Evolutionary conservation across 2,888 invertebrate species (phyloP).

Genomic region (Synergus itoensis): DNA sequence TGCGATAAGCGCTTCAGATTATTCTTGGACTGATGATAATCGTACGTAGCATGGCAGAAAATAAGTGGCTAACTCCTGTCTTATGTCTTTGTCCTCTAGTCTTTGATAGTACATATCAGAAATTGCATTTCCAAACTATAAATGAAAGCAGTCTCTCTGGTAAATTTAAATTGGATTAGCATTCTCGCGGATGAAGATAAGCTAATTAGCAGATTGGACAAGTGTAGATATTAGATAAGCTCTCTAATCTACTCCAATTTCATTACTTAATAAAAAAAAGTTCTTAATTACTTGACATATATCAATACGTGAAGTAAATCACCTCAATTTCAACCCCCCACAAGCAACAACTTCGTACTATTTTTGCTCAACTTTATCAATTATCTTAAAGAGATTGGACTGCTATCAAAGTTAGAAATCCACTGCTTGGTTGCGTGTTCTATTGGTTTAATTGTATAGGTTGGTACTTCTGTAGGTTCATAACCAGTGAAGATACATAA

Average conservation of each 20-base stretch:
- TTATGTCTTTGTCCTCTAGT: neutral
- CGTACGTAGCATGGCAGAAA: too few species aligned
- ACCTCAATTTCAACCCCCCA: neutral
- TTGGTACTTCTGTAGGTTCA: too few species aligned
- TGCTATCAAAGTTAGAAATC: slow-evolving; percentile 4
- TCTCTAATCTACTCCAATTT: neutral
- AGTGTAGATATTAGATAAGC: neutral
- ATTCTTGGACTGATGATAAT: neutral
- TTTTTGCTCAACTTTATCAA: slow-evolving; percentile 1
- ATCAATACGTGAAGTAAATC: neutral
- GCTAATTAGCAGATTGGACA: neutral
- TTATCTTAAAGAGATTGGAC: neutral
- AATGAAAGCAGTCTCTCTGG: neutral
- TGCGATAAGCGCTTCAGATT: neutral
- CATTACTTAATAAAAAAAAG: neutral
- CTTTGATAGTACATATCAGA: neutral
- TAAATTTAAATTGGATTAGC: neutral
- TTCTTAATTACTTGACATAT: slow-evolving; percentile 13
- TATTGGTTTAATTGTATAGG: neutral
- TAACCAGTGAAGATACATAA: neutral
- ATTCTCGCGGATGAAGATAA: neutral
- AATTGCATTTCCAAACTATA: neutral
- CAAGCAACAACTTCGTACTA: neutral
- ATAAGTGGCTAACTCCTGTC: neutral
- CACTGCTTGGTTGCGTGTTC: neutral